These are phyloP conservation scores for Hypena proboscidalis DNA, from an alignment of 2,888 invertebrate genomes.

Conservation along the genomic window DNA sequence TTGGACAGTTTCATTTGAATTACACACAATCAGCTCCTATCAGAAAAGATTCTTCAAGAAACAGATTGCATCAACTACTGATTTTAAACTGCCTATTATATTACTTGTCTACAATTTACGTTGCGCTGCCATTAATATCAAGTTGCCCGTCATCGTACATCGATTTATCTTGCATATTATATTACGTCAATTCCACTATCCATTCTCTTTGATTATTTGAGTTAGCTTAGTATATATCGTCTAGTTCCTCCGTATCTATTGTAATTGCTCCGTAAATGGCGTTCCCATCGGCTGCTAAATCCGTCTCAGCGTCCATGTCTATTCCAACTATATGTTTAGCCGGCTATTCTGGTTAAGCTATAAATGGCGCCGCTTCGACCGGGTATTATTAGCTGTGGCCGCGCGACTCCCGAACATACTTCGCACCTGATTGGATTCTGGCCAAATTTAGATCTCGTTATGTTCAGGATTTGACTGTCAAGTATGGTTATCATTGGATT, in stretches of 20 bases:
- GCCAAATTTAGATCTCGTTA: conserved; percentile 69
- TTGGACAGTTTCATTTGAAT: not conserved
- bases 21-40: no score
- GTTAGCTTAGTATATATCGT: conserved; percentile 21
- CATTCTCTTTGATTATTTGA: conserved; percentile 29
- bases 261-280: conserved; percentile 50
- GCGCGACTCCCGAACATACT: conserved; percentile 64
- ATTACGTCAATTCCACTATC: conserved; percentile 3
- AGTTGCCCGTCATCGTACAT: not conserved
- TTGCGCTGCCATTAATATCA: no score
- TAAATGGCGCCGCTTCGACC: conserved; percentile 68
- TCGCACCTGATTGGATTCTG: conserved; percentile 77
- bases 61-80: no score
- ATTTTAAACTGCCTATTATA: no score
- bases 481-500: conserved; percentile 39
- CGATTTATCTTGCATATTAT: no score
- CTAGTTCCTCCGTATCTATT: conserved; percentile 31
- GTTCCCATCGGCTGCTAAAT: conserved; percentile 54
- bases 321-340: conserved; percentile 61
- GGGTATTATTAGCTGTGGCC: conserved; percentile 77
- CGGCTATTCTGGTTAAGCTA: conserved; percentile 77
- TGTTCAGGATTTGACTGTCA: conserved; percentile 47
- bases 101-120: no score
- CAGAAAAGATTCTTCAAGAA: no score
- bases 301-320: conserved; percentile 48